phyloP scores from a whole-genome alignment of 2,888 invertebrate species.

The Malthinus seriepunctatus region DNA sequence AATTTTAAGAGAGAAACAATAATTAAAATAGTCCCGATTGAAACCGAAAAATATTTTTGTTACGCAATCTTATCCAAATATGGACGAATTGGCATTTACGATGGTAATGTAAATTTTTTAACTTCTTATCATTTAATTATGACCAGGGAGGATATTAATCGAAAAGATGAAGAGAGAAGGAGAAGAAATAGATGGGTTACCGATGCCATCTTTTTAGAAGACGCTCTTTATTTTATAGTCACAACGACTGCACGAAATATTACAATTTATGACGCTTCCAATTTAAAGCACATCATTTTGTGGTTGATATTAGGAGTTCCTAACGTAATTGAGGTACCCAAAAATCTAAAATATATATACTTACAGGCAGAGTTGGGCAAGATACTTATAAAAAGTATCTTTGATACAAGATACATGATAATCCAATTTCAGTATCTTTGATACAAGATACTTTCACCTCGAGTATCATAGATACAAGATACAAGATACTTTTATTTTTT shows the following conservation, averaged over 20 bases:
- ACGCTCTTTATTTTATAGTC: slow-evolving; percentile 59
- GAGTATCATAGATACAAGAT: too few species aligned
- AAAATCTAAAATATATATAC: too few species aligned
- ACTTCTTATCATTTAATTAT: slow-evolving; percentile 59
- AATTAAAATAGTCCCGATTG: slow-evolving; percentile 61
- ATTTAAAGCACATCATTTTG: slow-evolving; percentile 60
- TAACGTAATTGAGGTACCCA: slow-evolving; percentile 61
- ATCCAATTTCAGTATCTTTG: too few species aligned
- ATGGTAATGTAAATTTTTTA: slow-evolving; percentile 59
- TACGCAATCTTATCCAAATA: slow-evolving; percentile 63
- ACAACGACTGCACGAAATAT: slow-evolving; percentile 64
- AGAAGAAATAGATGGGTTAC: slow-evolving; percentile 65
- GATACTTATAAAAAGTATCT: too few species aligned
- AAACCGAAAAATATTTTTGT: slow-evolving; percentile 62
- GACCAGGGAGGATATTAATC: slow-evolving; percentile 56
- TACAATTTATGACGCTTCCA: slow-evolving; percentile 63
- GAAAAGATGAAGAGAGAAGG: slow-evolving; percentile 48
- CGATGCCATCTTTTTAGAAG: slow-evolving; percentile 62
- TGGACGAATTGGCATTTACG: slow-evolving; percentile 64
- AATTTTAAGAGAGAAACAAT: slow-evolving; percentile 61
- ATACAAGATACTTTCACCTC: too few species aligned
- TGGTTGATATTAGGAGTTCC: slow-evolving; percentile 63
- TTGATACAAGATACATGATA: too few species aligned
- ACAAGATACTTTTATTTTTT: too few species aligned
- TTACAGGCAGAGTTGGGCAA: too few species aligned